Percentiles rank a stretch among this genome's conserved stretches.
Evolutionary conservation across 2,888 invertebrate species (phyloP).

Genomic region (Rhorus exstirpatorius): DNA sequence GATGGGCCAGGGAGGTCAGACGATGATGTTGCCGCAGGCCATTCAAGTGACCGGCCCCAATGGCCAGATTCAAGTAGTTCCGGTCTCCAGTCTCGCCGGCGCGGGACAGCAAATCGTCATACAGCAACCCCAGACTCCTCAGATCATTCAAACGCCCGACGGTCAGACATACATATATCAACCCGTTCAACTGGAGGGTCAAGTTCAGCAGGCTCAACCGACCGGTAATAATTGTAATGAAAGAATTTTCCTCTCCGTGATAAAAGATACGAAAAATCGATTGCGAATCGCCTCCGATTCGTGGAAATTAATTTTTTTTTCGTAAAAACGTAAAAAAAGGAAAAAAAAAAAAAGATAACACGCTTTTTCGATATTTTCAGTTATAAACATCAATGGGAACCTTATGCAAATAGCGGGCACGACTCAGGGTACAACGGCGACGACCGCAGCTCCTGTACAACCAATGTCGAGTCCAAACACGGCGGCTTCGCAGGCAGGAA

Average conservation of each 20-base stretch:
- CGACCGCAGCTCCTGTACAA: slow-evolving; percentile 84
- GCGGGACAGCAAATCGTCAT: slow-evolving; percentile 88
- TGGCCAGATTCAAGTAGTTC: slow-evolving; percentile 91
- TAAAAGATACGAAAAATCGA: too few relatives aligned
- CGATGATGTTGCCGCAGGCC: slow-evolving; percentile 87
- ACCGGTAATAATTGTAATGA: slow-evolving; percentile 85
- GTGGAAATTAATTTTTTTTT: not conserved
- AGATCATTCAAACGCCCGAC: slow-evolving; percentile 96
- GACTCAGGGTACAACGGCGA: slow-evolving; percentile 83
- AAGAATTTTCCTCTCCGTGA: not conserved
- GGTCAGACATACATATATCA: slow-evolving; percentile 97
- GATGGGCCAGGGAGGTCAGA: slow-evolving; percentile 88
- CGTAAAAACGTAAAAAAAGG: too few relatives aligned
- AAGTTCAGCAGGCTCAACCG: slow-evolving; percentile 88
- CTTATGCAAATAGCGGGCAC: slow-evolving; percentile 90
- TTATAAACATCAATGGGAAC: slow-evolving; percentile 92
- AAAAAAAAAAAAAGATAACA: not conserved
- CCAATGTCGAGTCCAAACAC: slow-evolving; percentile 86
- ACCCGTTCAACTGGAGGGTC: slow-evolving; percentile 89
- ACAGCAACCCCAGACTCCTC: slow-evolving; percentile 90
- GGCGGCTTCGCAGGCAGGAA: slow-evolving; percentile 87
- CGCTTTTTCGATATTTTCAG: slow-evolving; percentile 84
- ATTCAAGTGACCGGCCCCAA: slow-evolving; percentile 89
- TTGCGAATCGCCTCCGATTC: too few relatives aligned
- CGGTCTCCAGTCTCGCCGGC: slow-evolving; percentile 88